phyloP scores from a whole-genome alignment of 2,888 invertebrate genomes.

The Priocnemis perturbator region DNA sequence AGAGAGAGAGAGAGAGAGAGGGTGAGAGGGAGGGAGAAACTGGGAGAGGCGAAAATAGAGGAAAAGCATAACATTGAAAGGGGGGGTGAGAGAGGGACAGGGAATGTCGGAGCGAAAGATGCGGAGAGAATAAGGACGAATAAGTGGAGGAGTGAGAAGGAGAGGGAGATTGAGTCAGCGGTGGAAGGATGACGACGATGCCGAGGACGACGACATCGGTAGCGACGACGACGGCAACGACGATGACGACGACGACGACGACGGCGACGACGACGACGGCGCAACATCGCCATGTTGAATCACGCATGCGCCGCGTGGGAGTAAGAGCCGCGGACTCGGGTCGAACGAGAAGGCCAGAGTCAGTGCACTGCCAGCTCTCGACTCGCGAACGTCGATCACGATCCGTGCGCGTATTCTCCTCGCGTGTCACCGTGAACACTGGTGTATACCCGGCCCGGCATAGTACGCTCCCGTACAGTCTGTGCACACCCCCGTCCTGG shows the following conservation, averaged over 20 bases:
- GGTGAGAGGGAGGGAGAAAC: background rate
- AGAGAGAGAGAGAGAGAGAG: background rate
- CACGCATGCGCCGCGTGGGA: constrained; percentile 69
- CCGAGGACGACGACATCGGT: constrained; percentile 41
- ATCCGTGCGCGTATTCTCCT: constrained; percentile 9
- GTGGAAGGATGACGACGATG: constrained; percentile 22
- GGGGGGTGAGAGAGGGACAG: constrained; percentile 31
- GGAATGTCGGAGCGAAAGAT: constrained; percentile 34
- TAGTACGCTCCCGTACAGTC: constrained; percentile 20
- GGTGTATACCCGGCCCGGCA: constrained; percentile 6
- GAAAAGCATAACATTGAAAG: background rate
- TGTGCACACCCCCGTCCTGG: background rate
- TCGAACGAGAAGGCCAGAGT: constrained; percentile 69
- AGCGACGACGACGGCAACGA: constrained; percentile 32
- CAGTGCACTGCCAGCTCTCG: constrained; percentile 73
- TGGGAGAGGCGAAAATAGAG: background rate
- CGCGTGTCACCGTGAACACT: constrained; percentile 16
- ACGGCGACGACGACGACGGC: constrained; percentile 62
- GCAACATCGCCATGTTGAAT: constrained; percentile 59
- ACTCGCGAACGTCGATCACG: constrained; percentile 60
- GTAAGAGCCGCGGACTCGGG: constrained; percentile 69
- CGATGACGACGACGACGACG: constrained; percentile 36
- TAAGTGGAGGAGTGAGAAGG: constrained; percentile 31
- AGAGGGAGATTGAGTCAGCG: background rate
- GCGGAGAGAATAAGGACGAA: constrained; percentile 17